A percentile compares a stretch with the other conserved stretches of the same genome.
These are phyloP conservation scores for Ochropleura plecta DNA, from an alignment of 2,888 invertebrate species.

Conservation along the genomic window DNA sequence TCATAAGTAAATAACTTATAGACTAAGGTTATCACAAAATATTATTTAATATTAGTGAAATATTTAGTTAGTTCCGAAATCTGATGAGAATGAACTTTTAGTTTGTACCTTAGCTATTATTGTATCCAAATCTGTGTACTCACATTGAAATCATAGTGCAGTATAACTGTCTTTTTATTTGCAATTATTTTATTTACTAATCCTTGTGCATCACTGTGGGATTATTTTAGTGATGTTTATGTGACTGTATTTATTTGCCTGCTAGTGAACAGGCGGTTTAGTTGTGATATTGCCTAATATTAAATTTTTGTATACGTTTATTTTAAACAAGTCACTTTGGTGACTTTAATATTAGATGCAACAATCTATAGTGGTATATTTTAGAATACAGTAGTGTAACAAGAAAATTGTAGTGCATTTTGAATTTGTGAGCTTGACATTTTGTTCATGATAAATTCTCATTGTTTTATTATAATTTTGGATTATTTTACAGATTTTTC, in stretches of 20 bases:
- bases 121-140: slow-evolving; percentile 48
- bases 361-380: slow-evolving; percentile 80
- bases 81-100: slow-evolving; percentile 25
- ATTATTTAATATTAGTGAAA: slow-evolving; percentile 27
- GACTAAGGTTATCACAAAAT: slow-evolving; percentile 28
- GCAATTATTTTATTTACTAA: slow-evolving; percentile 50
- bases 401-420: slow-evolving; percentile 77
- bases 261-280: slow-evolving; percentile 81
- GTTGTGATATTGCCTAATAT: slow-evolving; percentile 90
- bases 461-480: slow-evolving; percentile 74
- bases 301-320: slow-evolving; percentile 90
- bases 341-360: slow-evolving; percentile 87
- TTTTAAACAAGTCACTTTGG: slow-evolving; percentile 82
- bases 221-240: slow-evolving; percentile 60
- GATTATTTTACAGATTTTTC: slow-evolving; percentile 68
- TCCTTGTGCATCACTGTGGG: slow-evolving; percentile 56
- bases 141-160: slow-evolving; percentile 60
- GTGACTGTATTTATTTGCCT: slow-evolving; percentile 84
- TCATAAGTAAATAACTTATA: slow-evolving; percentile 11
- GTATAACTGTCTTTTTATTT: slow-evolving; percentile 64
- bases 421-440: slow-evolving; percentile 60
- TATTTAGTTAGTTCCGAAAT: slow-evolving; percentile 24
- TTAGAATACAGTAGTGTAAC: slow-evolving; percentile 76
- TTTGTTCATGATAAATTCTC: slow-evolving; percentile 72
- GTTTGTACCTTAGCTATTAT: slow-evolving; percentile 57